Evolutionary conservation across 2,888 invertebrate genomes (phyloP), one percentile per base, ranked within the genome.

Genomic region (Tholera decimalis): DNA sequence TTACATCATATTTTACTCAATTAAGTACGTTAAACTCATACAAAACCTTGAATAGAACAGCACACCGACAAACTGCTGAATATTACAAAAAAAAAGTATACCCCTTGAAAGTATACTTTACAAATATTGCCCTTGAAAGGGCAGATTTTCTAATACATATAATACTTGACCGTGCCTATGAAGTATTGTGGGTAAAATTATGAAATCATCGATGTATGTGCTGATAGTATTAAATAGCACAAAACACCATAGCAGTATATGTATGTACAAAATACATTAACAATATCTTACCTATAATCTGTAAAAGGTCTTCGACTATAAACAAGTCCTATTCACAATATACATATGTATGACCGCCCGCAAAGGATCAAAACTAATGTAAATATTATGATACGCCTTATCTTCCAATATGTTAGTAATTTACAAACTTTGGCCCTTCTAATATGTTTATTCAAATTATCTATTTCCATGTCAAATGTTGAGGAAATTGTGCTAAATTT

Each of bases 301-400:
- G 15, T 13, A 13, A 13, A 22, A 22, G 6, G 13, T 22, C 13
- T n/a, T 20, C 7, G 2, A 22, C 22, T 24, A 11, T 44, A 49
- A 9, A 0, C 20, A 49, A 28, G 39, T 41, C 22, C 18, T 22
- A 3, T 22, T 22, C 37, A 43, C 43, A 50, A n/a, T 46, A 33
- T 43, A 11, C 18, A 11, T 18, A 59, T 69, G 51, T 18, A 59
- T 69, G 51, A 59, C 58, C 72, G 85, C 77, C 83, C 82, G 77
- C 77, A 83, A 28, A 46, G 51, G 51, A 63, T 85, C 78, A 82
- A 72, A 78, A 77, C 72, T 61, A 75, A 80, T 66, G 80, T 85
- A 85, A 89, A 89, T 85, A 88, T 85, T 84, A 73, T 83, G 79
- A 75, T 72, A 79, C 59, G 59, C 30, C 64, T 70, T 73, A 75